Base-by-base conservation (phyloP, 1,140 invertebrate species). In the Sweltsa coloradensis region DNA sequence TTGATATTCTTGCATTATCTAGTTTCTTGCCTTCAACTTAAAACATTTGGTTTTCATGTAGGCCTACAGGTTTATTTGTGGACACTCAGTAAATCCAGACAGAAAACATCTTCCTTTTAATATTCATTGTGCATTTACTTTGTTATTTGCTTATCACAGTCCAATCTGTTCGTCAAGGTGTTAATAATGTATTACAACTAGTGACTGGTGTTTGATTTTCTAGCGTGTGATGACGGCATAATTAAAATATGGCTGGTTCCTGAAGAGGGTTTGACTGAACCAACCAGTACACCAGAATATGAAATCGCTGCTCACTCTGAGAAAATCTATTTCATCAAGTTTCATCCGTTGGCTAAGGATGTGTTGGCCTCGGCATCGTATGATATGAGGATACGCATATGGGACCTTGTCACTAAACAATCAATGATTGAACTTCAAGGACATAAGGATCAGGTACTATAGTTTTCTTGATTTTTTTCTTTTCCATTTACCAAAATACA, bases 301-400 rank as follows among this genome's bases (percentile, higher is more conserved):
- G 67, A 66, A 16, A 72, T 83, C 45, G 66, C 71, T 59, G 81
- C 85, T 5, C 89, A 93, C 58, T 72, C 78, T 5, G 92, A 95
- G 58, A 94, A 93, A 68, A 86, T 96, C 44, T 91, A 89, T 64
- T 80, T 92, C 41, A 78, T 95, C 6, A 81, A 85, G 49, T 96
- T 89, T 67, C 90, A 96, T 69, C 89, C 91, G 1, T 69, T 89
- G 34, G 90, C 91, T 0, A 71, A 76, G 24, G 81, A 93, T 63
- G 75, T 96, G 7, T 62, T 97, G 2, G 81, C 86, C 0, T 84
- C 88, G 0, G 87, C 83, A 0, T 87, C 88, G 1, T 90, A 91
- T 59, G 91, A 96, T 60, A 81, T 88, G 70, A 85, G 82, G 5
- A 76, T 96, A n/a, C 83, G 81, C 55, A 72, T 92, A 16, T 91